Percentiles rank a stretch among this genome's conserved stretches.
Conservation (phyloP, 2,888 invertebrate genomes). For the Resseliella maxima region DNA sequence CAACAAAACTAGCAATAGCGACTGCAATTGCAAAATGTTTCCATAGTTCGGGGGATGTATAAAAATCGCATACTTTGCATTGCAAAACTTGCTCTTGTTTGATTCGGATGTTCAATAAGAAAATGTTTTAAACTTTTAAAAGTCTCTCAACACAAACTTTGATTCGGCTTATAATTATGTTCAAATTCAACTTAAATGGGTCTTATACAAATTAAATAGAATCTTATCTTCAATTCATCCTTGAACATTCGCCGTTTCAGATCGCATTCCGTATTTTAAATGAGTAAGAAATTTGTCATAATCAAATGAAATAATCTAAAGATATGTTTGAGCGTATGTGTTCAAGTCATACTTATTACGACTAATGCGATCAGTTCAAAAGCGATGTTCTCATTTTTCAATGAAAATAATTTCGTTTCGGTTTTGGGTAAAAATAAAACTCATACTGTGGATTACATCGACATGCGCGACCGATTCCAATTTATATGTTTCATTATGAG, state of each 20-base stretch:
- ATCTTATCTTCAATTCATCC: no score
- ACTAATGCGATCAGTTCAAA: no score
- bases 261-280: no score
- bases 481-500: conserved; percentile 36
- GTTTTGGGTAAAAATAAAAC: not conserved
- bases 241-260: no score
- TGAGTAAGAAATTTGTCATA: no score
- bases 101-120: not conserved
- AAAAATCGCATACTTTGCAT: not conserved
- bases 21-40: not conserved
- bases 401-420: not conserved
- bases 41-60: not conserved
- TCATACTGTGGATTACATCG: not conserved
- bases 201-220: no score
- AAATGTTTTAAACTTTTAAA: not conserved
- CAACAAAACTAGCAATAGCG: not conserved
- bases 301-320: no score
- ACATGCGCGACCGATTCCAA: conserved; percentile 21
- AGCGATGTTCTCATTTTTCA: not conserved
- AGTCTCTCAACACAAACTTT: no score
- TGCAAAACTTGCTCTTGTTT: not conserved
- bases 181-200: no score
- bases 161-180: no score
- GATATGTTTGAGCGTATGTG: no score
- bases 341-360: no score